These are phyloP conservation scores for Oxygymnocypris stewartii DNA, from an alignment of 2,113 vertebrate genomes.

Conservation along the genomic window DNA sequence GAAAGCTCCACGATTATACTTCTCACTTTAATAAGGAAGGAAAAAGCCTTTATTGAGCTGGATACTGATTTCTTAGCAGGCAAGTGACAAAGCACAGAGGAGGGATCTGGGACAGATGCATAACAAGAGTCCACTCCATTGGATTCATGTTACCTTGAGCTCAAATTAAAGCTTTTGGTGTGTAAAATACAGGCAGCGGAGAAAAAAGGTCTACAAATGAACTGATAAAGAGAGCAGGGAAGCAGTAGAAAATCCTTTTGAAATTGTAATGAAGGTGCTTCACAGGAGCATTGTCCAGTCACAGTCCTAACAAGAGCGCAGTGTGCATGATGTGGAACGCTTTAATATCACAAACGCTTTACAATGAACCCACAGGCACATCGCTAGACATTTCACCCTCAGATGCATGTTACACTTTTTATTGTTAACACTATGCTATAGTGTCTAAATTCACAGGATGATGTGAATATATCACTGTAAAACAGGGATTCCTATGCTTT, in stretches of 20 bases:
- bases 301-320: constrained; percentile 27
- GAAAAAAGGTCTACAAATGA: constrained; percentile 44
- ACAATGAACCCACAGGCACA: neutral
- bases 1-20: neutral
- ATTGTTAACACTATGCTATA: neutral
- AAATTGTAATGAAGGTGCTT: constrained; percentile 56
- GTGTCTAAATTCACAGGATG: neutral
- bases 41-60: neutral
- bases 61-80: neutral
- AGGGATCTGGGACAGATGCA: constrained; percentile 9
- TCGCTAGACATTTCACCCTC: neutral
- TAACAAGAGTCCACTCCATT: constrained; percentile 19
- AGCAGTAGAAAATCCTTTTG: constrained; percentile 46
- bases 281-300: constrained; percentile 39
- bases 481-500: neutral
- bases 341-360: neutral
- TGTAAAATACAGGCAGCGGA: constrained; percentile 30
- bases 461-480: neutral
- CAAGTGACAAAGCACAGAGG: neutral
- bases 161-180: constrained; percentile 40
- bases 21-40: neutral
- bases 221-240: constrained; percentile 34
- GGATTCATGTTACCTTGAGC: constrained; percentile 25
- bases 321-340: neutral
- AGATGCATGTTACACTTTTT: neutral